phyloP scores from a whole-genome alignment of 2,888 invertebrate genomes.

The Epinotia demarniana region DNA sequence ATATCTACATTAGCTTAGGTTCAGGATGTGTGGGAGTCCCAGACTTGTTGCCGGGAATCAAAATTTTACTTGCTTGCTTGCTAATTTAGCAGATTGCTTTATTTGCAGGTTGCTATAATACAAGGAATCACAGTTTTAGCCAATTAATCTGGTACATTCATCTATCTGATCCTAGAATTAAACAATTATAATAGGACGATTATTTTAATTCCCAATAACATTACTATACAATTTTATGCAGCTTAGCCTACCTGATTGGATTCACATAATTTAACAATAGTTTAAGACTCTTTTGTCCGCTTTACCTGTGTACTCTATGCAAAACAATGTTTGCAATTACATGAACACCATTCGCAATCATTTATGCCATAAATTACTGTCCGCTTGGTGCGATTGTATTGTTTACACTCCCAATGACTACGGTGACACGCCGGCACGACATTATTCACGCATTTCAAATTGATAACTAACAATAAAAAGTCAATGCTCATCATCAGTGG shows the following conservation, averaged over 20 bases:
- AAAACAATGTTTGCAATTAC: neutral
- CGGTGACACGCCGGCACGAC: slow-evolving; percentile 20
- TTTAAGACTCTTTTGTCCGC: neutral
- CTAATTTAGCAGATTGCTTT: too few species aligned
- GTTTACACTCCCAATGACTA: slow-evolving; percentile 15
- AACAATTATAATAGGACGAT: too few species aligned
- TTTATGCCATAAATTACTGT: neutral
- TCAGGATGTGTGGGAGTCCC: too few species aligned
- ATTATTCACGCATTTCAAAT: slow-evolving; percentile 27
- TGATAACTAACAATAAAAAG: slow-evolving; percentile 16
- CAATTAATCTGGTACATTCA: too few species aligned
- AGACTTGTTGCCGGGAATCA: too few species aligned
- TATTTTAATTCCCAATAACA: too few species aligned
- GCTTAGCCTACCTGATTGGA: neutral
- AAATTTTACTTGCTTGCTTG: too few species aligned
- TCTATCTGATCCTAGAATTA: too few species aligned
- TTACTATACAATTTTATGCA: neutral
- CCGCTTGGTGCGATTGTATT: neutral
- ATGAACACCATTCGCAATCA: neutral
- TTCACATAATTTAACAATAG: neutral
- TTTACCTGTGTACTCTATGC: neutral
- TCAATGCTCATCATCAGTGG: neutral
- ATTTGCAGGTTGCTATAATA: too few species aligned
- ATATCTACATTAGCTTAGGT: too few species aligned
- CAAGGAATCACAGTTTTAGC: too few species aligned